A percentile compares a stretch with the other conserved stretches of the same genome.
These are phyloP conservation scores for Metacarcinus magister DNA, from an alignment of 2,888 invertebrate species.

Conservation along the genomic window DNA sequence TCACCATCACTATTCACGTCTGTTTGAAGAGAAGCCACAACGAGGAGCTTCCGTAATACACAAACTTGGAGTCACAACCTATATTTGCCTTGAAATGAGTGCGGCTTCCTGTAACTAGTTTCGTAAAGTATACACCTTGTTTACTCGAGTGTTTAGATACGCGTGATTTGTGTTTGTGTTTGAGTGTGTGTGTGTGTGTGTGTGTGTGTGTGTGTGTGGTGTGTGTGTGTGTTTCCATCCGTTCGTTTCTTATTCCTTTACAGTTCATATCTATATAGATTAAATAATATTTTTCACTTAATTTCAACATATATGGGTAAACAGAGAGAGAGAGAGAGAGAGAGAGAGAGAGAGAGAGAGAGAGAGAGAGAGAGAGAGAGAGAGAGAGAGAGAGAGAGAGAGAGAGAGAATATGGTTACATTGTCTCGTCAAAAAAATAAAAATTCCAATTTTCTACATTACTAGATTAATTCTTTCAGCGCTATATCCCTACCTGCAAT, in stretches of 20 bases:
- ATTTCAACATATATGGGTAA: background rate
- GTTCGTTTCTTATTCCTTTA: background rate
- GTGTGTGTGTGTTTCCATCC: constrained; percentile 3
- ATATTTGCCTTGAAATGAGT: background rate
- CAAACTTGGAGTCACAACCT: background rate
- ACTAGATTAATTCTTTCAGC: too few species aligned
- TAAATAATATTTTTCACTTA: background rate
- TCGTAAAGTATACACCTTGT: background rate
- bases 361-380: too few species aligned
- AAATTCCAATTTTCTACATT: background rate
- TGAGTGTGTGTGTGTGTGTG: background rate
- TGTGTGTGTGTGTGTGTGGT: background rate
- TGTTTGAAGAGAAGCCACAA: background rate
- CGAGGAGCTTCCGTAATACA: background rate
- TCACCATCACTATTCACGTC: background rate
- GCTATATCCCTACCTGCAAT: too few species aligned
- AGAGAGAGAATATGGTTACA: background rate
- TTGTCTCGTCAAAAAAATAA: background rate
- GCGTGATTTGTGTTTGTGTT: background rate
- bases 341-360: background rate
- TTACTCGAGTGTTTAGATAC: constrained; percentile 35
- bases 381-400: too few species aligned
- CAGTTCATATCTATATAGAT: background rate
- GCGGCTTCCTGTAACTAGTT: background rate
- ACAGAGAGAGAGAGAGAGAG: background rate